These are phyloP conservation scores for Aphrophora alni DNA, from an alignment of 2,888 invertebrate genomes.

Conservation along the genomic window DNA sequence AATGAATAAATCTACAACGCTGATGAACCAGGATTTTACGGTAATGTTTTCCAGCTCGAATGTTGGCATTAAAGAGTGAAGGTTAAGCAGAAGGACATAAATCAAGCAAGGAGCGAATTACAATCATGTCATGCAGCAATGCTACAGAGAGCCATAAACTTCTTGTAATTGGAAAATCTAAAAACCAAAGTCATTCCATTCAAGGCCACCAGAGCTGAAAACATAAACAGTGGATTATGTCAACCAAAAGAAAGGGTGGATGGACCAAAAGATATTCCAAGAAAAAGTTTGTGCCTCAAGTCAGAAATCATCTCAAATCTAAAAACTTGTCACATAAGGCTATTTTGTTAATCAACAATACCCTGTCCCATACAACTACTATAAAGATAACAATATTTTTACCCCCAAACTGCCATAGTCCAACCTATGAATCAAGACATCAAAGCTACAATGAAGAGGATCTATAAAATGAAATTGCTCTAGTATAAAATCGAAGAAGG, in stretches of 20 bases:
- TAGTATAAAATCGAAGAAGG: too few relatives aligned
- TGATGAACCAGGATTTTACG: too few relatives aligned
- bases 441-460: neutral
- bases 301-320: neutral
- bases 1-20: too few relatives aligned
- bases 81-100: neutral
- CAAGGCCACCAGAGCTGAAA: neutral
- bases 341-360: neutral
- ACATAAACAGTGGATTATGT: neutral
- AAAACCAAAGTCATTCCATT: neutral
- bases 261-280: neutral
- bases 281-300: neutral
- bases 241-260: too few relatives aligned
- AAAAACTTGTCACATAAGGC: neutral
- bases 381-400: neutral
- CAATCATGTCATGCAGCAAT: neutral
- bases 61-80: too few relatives aligned
- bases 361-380: neutral
- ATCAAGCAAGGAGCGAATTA: neutral
- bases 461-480: too few relatives aligned
- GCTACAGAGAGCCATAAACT: neutral
- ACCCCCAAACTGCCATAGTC: neutral
- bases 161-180: neutral
- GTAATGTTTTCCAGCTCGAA: too few relatives aligned
- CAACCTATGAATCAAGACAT: neutral